Conservation (phyloP, 2,888 invertebrate species). For the Patella ulyssiponensis region DNA sequence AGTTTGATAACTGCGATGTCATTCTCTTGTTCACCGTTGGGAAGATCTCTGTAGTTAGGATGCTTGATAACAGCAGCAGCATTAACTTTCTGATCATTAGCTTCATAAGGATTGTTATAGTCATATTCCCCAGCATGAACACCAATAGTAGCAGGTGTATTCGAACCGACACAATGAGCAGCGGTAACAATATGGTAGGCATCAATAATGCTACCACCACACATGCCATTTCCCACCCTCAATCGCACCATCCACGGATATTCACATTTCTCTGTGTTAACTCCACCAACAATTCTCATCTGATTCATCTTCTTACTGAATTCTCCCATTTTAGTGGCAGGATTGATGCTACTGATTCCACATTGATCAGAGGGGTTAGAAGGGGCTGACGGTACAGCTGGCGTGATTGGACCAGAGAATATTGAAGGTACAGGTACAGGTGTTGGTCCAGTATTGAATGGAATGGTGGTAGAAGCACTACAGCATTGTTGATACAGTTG, state of each 20-base stretch:
- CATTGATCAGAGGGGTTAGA: not conserved
- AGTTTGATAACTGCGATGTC: constrained; percentile 2
- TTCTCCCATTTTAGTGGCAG: constrained; percentile 4
- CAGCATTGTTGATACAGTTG: constrained; percentile 1
- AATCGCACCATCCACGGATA: not conserved
- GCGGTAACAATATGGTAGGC: not conserved
- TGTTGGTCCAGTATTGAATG: not conserved
- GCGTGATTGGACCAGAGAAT: not conserved
- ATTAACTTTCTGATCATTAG: not conserved
- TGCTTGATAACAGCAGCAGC: not conserved
- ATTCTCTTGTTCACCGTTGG: constrained; percentile 6
- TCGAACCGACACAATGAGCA: not conserved
- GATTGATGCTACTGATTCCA: constrained; percentile 1
- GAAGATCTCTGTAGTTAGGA: not conserved
- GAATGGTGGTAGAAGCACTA: not conserved
- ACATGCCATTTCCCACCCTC: not conserved
- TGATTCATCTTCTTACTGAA: not conserved
- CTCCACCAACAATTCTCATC: constrained; percentile 8
- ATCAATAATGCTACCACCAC: constrained; percentile 3
- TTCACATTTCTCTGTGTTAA: not conserved
- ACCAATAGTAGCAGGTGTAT: not conserved
- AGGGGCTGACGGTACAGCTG: not conserved
- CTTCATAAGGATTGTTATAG: not conserved
- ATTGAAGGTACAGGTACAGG: not conserved
- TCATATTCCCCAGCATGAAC: constrained; percentile 7